These are phyloP conservation scores for Dendronephthya gigantea DNA, from an alignment of 64 coral and sea anemone species.

Conservation along the genomic window DNA sequence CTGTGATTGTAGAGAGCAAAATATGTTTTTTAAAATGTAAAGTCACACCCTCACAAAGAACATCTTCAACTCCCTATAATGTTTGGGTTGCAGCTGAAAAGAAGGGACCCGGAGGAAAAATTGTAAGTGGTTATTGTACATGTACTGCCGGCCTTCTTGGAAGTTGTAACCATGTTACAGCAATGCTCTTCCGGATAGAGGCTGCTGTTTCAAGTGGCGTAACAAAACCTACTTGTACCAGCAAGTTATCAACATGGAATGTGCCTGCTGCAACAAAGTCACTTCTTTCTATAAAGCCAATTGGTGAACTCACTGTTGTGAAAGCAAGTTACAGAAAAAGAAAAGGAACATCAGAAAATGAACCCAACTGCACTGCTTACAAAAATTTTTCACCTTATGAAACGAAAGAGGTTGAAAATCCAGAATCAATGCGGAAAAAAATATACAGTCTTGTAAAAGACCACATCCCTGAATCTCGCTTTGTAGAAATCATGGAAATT, in stretches of 20 bases:
- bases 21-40: background rate
- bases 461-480: background rate
- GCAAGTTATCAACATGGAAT: background rate
- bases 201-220: background rate
- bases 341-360: conserved; percentile 11
- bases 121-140: background rate
- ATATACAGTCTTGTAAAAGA: background rate
- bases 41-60: background rate
- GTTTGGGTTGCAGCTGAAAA: background rate
- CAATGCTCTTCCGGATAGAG: background rate
- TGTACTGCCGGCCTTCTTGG: conserved; percentile 6
- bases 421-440: background rate
- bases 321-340: background rate
- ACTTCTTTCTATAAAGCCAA: background rate
- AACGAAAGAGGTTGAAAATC: background rate
- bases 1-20: background rate
- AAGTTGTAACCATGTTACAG: background rate
- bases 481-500: background rate
- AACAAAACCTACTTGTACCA: background rate
- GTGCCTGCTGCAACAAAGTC: background rate
- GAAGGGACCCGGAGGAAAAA: background rate
- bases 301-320: background rate
- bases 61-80: background rate
- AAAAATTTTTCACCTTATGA: background rate
- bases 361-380: background rate